A percentile compares a stretch with the other conserved stretches of the same genome.
Conservation (phyloP, 2,888 invertebrate genomes). For the Gymnoscelis rufifasciata region DNA sequence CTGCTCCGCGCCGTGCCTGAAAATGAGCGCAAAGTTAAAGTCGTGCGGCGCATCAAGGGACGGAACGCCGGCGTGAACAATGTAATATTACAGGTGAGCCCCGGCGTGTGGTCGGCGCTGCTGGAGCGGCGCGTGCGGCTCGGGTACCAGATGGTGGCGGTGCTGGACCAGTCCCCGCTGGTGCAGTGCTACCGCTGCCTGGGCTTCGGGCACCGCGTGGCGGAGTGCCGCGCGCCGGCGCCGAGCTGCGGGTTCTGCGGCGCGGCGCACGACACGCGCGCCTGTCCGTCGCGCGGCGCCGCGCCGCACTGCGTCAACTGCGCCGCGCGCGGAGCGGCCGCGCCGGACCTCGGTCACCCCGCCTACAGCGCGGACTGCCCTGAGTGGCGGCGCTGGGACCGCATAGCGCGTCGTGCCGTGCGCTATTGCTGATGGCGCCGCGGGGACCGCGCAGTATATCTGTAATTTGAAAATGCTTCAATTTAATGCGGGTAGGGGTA, state of each 20-base stretch:
- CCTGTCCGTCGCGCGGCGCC: neutral
- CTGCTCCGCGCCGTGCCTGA: neutral
- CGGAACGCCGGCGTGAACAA: neutral
- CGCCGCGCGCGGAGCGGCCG: neutral
- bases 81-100: conserved; percentile 1
- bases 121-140: neutral
- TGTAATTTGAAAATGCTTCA: neutral
- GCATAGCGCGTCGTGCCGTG: neutral
- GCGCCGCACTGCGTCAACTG: conserved; percentile 2
- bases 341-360: neutral
- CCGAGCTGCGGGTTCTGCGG: conserved; percentile 5
- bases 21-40: neutral
- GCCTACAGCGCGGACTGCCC: neutral
- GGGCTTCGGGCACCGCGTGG: conserved; percentile 2
- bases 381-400: neutral
- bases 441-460: neutral
- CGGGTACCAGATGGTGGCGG: conserved; percentile 5
- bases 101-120: neutral
- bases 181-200: conserved; percentile 7
- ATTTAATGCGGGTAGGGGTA: neutral
- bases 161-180: conserved; percentile 6
- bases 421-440: conserved; percentile 4
- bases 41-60: neutral
- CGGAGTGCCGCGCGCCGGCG: neutral
- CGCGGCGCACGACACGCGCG: conserved; percentile 4